phyloP scores from a whole-genome alignment of 1,140 invertebrate species.

The Pogonognathellus flavescens region DNA sequence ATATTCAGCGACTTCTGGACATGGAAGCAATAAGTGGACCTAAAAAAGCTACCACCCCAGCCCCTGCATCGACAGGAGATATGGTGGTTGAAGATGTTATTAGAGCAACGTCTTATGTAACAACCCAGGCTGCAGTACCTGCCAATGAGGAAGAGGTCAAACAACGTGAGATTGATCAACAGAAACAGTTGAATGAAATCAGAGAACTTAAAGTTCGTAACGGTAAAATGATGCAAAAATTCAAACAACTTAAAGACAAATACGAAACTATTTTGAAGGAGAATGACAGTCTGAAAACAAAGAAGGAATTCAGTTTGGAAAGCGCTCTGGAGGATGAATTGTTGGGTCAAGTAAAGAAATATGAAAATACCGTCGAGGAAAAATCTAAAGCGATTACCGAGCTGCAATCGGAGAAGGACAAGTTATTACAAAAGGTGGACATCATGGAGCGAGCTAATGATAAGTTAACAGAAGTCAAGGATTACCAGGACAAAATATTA shows the following conservation, averaged over 20 bases:
- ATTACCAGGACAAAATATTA: conserved; percentile 81
- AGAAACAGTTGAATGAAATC: conserved; percentile 54
- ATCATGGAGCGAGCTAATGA: conserved; percentile 83
- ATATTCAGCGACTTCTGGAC: too few species aligned
- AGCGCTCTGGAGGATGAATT: conserved; percentile 69
- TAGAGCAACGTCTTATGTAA: conserved; percentile 36
- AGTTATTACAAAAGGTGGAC: conserved; percentile 79
- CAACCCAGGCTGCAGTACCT: conserved; percentile 8
- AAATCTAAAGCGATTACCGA: conserved; percentile 78
- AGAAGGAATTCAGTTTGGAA: conserved; percentile 79
- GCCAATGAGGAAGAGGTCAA: neutral
- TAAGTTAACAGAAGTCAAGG: conserved; percentile 82
- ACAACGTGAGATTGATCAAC: neutral
- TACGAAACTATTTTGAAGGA: conserved; percentile 77
- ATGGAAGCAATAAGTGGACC: too few species aligned
- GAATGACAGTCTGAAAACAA: conserved; percentile 75
- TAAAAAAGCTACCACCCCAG: too few species aligned
- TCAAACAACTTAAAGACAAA: conserved; percentile 80
- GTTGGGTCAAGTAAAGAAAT: conserved; percentile 74
- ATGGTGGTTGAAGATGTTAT: conserved; percentile 37
- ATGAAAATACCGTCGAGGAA: conserved; percentile 76
- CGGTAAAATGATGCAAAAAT: conserved; percentile 80
- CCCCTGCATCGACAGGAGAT: too few species aligned
- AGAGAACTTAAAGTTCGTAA: conserved; percentile 72
- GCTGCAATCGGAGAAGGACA: conserved; percentile 77